phyloP scores from a whole-genome alignment of 64 coral and sea anemone species.

The Montipora efflorescens region DNA sequence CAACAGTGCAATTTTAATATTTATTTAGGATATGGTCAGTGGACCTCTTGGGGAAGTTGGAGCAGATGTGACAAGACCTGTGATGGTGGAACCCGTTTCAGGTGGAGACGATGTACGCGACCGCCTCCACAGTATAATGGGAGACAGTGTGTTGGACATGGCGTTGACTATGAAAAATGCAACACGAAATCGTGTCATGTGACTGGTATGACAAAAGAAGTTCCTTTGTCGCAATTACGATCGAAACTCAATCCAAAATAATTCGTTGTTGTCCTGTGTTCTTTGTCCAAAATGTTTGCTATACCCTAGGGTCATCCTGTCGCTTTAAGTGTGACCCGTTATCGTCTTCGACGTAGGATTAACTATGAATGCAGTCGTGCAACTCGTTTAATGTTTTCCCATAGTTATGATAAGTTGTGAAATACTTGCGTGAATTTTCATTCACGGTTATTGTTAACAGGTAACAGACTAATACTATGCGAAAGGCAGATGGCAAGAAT shows the following conservation, averaged over 20 bases:
- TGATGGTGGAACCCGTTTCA: neutral
- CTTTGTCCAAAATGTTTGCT: too few relatives aligned
- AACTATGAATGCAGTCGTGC: too few relatives aligned
- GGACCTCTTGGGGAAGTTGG: slow-evolving; percentile 35
- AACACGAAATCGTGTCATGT: neutral
- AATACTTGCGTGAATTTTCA: neutral
- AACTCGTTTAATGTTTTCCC: too few relatives aligned
- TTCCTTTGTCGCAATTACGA: too few relatives aligned
- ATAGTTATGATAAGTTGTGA: too few relatives aligned
- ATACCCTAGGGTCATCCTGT: too few relatives aligned
- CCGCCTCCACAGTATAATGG: slow-evolving; percentile 20
- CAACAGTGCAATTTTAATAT: too few relatives aligned
- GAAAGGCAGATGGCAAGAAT: neutral
- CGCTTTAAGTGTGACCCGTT: too few relatives aligned
- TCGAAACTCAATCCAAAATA: too few relatives aligned
- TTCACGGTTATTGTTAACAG: neutral
- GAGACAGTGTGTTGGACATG: slow-evolving; percentile 10
- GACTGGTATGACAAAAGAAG: neutral
- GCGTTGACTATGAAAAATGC: neutral
- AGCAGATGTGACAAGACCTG: slow-evolving; percentile 3
- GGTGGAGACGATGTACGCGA: neutral
- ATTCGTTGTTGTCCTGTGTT: too few relatives aligned
- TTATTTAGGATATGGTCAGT: slow-evolving; percentile 26
- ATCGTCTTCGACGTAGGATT: too few relatives aligned
- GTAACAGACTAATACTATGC: neutral